phyloP scores from a whole-genome alignment of 2,797 vertebrate genomes.

The Amphiprion clarkii region DNA sequence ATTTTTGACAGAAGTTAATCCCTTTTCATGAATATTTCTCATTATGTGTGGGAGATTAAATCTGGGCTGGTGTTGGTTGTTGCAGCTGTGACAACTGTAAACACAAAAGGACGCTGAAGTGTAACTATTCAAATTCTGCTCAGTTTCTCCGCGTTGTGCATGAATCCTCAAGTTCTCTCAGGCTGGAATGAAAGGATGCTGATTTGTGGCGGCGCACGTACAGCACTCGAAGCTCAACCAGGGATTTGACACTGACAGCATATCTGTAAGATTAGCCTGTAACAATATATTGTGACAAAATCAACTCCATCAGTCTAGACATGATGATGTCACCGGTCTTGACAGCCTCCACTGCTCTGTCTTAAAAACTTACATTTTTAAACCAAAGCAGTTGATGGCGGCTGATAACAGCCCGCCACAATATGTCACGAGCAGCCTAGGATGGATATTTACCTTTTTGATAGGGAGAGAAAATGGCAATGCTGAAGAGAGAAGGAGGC shows the following conservation, averaged over 20 bases:
- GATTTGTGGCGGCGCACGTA: constrained; percentile 17
- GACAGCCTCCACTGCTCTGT: constrained; percentile 34
- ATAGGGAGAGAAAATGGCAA: constrained; percentile 63
- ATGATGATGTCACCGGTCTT: constrained; percentile 44
- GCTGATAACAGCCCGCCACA: constrained; percentile 60
- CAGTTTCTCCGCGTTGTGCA: constrained; percentile 25
- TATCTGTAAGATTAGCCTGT: constrained; percentile 53
- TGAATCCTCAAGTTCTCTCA: constrained; percentile 23
- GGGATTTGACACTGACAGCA: constrained; percentile 38
- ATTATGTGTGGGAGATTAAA: constrained; percentile 73
- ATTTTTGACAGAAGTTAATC: constrained; percentile 70
- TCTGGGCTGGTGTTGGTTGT: constrained; percentile 27
- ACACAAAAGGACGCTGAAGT: constrained; percentile 44
- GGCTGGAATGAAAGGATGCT: constrained; percentile 20
- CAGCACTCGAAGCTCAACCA: constrained; percentile 40
- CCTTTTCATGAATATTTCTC: constrained; percentile 79
- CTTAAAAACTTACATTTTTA: constrained; percentile 48
- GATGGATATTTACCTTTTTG: constrained; percentile 67
- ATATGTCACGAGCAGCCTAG: constrained; percentile 64
- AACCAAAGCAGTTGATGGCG: constrained; percentile 51
- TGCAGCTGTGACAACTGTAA: constrained; percentile 56
- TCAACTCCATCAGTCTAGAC: constrained; percentile 52
- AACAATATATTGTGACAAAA: constrained; percentile 52
- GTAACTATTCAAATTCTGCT: constrained; percentile 38
- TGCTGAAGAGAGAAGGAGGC: constrained; percentile 45